A percentile compares a stretch with the other conserved stretches of the same genome.
These are phyloP conservation scores for Suricata suricatta DNA, from an alignment of 2,113 vertebrate genomes.

Conservation along the genomic window DNA sequence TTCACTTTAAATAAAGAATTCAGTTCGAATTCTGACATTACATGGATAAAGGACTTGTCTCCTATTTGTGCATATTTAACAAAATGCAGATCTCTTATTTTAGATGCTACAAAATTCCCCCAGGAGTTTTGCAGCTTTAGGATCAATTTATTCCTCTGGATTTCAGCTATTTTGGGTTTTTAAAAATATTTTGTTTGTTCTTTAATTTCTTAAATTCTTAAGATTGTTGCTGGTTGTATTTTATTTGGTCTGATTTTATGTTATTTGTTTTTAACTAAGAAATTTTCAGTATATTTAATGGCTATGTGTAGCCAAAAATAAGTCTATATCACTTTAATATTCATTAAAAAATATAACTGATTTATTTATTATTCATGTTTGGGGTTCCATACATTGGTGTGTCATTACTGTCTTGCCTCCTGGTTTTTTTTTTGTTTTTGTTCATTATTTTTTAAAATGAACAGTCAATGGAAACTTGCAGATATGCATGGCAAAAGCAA, in stretches of 20 bases:
- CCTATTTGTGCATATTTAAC: not conserved
- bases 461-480: not conserved
- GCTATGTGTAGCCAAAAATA: not conserved
- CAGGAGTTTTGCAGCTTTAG: not conserved
- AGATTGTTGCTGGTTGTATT: not conserved
- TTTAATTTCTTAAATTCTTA: not conserved
- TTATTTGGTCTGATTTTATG: constrained; percentile 13
- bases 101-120: not conserved
- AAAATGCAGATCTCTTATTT: not conserved
- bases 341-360: not conserved
- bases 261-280: not conserved
- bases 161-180: not conserved
- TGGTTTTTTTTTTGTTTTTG: not conserved
- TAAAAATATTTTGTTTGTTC: not conserved
- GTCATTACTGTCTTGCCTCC: not conserved
- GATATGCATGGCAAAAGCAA: not conserved
- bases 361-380: not conserved
- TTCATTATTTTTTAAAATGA: not conserved
- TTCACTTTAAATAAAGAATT: not conserved
- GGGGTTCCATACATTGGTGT: not conserved
- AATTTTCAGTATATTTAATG: not conserved
- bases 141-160: not conserved
- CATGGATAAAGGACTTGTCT: not conserved
- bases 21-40: not conserved
- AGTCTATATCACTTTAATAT: not conserved